phyloP scores from a whole-genome alignment of 2,113 vertebrate species.

The Zosterops hypoxanthus region DNA sequence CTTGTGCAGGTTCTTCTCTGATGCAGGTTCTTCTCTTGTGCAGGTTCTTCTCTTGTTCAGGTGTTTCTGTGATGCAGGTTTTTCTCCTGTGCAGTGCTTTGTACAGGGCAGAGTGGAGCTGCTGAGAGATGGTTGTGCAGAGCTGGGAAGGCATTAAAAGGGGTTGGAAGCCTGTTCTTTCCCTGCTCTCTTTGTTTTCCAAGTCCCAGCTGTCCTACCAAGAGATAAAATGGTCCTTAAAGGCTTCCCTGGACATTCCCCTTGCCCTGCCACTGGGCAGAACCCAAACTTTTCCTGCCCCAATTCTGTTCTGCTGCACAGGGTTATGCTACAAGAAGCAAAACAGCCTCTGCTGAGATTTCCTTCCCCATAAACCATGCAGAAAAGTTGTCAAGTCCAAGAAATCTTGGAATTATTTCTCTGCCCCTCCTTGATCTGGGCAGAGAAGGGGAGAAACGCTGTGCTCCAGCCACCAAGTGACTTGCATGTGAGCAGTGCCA shows the following conservation, averaged over 20 bases:
- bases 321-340: background rate
- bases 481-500: background rate
- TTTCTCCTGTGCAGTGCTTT: background rate
- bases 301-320: background rate
- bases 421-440: background rate
- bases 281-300: background rate
- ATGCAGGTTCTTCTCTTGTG: background rate
- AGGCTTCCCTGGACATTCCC: background rate
- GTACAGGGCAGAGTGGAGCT: background rate
- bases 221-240: background rate
- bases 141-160: accelerated
- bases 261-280: background rate
- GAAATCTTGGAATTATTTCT: background rate
- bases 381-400: background rate
- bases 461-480: background rate
- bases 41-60: background rate
- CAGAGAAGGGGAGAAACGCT: background rate
- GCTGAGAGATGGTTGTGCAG: background rate
- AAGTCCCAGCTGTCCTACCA: background rate
- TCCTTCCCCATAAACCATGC: background rate
- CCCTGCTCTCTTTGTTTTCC: background rate
- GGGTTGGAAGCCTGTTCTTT: background rate
- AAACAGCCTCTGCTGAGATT: background rate
- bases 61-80: background rate
- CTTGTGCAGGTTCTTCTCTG: background rate